Evolutionary conservation across 2,888 invertebrate genomes (phyloP).

Genomic region (Ichneumoninae sp.): DNA sequence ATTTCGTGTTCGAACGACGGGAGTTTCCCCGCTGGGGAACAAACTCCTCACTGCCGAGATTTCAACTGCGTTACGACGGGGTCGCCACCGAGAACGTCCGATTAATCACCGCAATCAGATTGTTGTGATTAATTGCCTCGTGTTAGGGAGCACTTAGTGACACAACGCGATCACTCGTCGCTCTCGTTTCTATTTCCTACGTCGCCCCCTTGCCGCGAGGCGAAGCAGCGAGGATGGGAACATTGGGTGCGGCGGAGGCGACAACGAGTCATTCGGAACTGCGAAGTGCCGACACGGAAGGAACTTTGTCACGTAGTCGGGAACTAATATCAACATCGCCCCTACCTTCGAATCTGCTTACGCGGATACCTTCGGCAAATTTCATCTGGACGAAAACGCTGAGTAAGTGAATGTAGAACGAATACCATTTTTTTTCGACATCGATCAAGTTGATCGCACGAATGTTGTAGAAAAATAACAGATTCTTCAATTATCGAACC

Average conservation of each 20-base stretch:
- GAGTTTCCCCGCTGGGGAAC: constrained; percentile 8
- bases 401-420: neutral
- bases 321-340: neutral
- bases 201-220: neutral
- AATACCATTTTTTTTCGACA: neutral
- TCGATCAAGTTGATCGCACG: too few species aligned
- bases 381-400: neutral
- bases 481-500: neutral
- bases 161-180: constrained; percentile 63
- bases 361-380: neutral
- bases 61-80: constrained; percentile 22
- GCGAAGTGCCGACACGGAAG: constrained; percentile 47
- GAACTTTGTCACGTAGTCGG: constrained; percentile 34
- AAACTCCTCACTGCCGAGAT: constrained; percentile 35
- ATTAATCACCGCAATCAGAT: constrained; percentile 69
- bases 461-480: too few species aligned
- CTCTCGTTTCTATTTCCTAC: constrained; percentile 41
- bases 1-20: constrained; percentile 25
- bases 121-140: constrained; percentile 67
- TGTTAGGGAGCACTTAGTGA: constrained; percentile 61
- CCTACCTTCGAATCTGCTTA: neutral
- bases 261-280: constrained; percentile 54
- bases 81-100: constrained; percentile 22
- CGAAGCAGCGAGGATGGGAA: constrained; percentile 18
- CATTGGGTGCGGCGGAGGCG: constrained; percentile 26